phyloP scores from a whole-genome alignment of 2,888 invertebrate genomes.

The Thymelicus sylvestris region DNA sequence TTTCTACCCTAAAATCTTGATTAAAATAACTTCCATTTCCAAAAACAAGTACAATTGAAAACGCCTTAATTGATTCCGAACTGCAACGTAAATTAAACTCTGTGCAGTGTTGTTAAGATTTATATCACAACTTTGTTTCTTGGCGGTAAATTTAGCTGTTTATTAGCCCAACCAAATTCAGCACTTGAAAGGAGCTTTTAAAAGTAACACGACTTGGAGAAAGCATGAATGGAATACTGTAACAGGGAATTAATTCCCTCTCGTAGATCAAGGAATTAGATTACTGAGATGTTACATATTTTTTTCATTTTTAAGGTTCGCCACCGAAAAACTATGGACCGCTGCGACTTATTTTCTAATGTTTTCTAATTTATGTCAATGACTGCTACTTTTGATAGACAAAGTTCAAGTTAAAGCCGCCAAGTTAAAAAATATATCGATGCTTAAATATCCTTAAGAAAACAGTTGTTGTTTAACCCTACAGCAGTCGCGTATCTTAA shows the following conservation, averaged over 20 bases:
- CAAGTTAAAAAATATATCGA: no score
- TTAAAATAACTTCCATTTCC: neutral
- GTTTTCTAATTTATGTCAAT: no score
- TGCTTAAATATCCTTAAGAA: no score
- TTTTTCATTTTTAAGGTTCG: neutral
- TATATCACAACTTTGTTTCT: neutral
- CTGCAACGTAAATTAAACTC: neutral
- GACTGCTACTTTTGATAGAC: no score
- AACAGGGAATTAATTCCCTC: slow-evolving; percentile 17
- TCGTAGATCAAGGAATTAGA: neutral
- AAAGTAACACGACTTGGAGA: slow-evolving; percentile 15
- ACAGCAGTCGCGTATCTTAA: no score
- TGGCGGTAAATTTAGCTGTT: slow-evolving; percentile 4
- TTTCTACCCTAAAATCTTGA: neutral
- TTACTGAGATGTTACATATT: neutral
- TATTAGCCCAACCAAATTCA: slow-evolving; percentile 6
- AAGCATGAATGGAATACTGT: slow-evolving; percentile 12
- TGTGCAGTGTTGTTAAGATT: neutral
- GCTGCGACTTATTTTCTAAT: no score
- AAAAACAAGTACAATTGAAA: neutral
- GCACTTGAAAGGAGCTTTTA: slow-evolving; percentile 3
- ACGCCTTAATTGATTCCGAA: neutral
- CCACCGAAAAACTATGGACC: no score
- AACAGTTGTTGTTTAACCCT: no score
- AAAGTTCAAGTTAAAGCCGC: no score